A percentile compares a stretch with the other conserved stretches of the same genome.
These are phyloP conservation scores for Scaptomyza polygonia DNA, from an alignment of 2,888 invertebrate genomes.

Conservation along the genomic window DNA sequence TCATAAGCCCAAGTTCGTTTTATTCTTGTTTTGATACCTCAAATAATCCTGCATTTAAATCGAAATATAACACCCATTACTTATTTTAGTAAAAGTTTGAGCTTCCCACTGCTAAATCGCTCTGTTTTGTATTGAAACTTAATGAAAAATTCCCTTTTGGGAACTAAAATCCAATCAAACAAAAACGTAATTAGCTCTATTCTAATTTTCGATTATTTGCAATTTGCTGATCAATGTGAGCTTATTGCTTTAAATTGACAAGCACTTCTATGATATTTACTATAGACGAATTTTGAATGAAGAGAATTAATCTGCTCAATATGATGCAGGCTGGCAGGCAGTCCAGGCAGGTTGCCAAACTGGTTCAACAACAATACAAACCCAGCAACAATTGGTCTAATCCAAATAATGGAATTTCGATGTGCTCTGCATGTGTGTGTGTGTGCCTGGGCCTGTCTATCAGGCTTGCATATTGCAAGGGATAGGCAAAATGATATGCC, in stretches of 20 bases:
- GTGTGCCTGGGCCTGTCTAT: slow-evolving; percentile 33
- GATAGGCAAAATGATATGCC: slow-evolving; percentile 17
- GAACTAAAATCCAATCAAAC: slow-evolving; percentile 4
- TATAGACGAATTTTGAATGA: slow-evolving; percentile 27
- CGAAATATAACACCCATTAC: neutral
- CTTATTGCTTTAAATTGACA: slow-evolving; percentile 2
- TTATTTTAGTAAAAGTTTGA: neutral
- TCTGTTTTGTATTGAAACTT: neutral
- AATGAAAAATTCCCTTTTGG: neutral
- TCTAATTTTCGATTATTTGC: slow-evolving; percentile 24
- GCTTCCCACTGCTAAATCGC: too few species aligned
- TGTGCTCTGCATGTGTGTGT: slow-evolving; percentile 3
- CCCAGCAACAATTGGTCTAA: slow-evolving; percentile 62
- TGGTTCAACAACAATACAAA: slow-evolving; percentile 19
- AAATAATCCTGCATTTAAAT: too few species aligned
- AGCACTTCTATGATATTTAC: slow-evolving; percentile 23
- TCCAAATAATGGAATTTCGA: slow-evolving; percentile 70
- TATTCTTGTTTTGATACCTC: too few species aligned
- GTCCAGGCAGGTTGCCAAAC: slow-evolving; percentile 3
- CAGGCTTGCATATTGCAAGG: slow-evolving; percentile 40
- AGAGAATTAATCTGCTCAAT: slow-evolving; percentile 34
- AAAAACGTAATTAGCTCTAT: slow-evolving; percentile 23
- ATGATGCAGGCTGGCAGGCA: slow-evolving; percentile 15
- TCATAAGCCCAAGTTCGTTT: too few species aligned
- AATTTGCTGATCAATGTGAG: slow-evolving; percentile 15